Conservation (phyloP, 2,113 vertebrate species). For the Albula goreensis region DNA sequence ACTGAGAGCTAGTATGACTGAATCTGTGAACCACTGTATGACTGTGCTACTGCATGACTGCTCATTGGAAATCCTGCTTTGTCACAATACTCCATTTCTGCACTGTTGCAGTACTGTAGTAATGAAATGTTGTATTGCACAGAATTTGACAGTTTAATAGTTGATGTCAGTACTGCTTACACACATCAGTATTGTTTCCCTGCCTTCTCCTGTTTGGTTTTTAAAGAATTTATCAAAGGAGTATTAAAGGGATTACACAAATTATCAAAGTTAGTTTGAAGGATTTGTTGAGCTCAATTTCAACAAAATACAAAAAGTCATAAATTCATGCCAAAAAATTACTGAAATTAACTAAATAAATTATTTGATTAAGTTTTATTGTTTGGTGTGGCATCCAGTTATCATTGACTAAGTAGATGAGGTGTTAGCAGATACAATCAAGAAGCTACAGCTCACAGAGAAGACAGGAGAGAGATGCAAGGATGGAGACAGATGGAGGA, state of each 20-base stretch:
- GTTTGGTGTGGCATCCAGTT: not conserved
- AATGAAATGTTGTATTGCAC: too few relatives aligned
- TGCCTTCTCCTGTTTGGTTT: not conserved
- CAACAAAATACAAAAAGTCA: not conserved
- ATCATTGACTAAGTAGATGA: not conserved
- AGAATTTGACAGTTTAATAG: not conserved
- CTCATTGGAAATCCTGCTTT: too few relatives aligned
- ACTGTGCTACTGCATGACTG: not conserved
- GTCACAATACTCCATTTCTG: too few relatives aligned
- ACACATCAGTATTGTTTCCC: not conserved
- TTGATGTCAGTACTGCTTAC: not conserved
- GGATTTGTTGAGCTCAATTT: not conserved
- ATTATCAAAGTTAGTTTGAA: not conserved
- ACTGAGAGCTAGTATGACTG: not conserved
- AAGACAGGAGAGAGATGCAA: not conserved
- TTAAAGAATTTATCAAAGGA: not conserved
- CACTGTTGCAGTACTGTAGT: too few relatives aligned
- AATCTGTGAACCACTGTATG: not conserved
- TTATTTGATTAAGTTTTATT: not conserved
- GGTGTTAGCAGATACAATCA: not conserved
- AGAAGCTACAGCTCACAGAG: not conserved
- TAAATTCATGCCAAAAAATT: not conserved
- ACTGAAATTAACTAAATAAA: too few relatives aligned
- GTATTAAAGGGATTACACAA: not conserved
- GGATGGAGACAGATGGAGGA: slow-evolving; percentile 31